Conservation (phyloP, 2,888 invertebrate species). For the Erannis defoliaria region DNA sequence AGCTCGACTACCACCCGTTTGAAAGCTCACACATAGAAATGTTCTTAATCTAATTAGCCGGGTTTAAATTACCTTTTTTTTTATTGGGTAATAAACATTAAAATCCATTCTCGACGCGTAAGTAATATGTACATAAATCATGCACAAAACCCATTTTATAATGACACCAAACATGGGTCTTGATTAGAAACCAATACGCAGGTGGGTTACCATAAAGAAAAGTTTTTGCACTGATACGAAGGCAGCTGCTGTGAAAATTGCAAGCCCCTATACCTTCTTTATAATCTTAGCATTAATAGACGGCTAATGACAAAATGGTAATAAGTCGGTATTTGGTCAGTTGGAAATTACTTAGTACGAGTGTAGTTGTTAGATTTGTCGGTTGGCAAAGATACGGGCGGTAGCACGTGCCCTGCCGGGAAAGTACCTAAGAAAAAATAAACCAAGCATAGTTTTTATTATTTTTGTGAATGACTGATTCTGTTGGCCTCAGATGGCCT, state of each 20-base stretch:
- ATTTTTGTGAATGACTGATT: too few species aligned
- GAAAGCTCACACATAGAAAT: too few species aligned
- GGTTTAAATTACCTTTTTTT: too few species aligned
- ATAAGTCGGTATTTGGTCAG: slow-evolving; percentile 74
- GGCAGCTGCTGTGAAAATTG: slow-evolving; percentile 81
- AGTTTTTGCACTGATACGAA: slow-evolving; percentile 82
- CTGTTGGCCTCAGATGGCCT: too few species aligned
- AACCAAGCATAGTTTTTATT: too few species aligned
- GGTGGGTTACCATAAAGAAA: slow-evolving; percentile 79
- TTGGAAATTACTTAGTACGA: slow-evolving; percentile 66
- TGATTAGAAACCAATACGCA: slow-evolving; percentile 64
- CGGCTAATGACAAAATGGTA: slow-evolving; percentile 84
- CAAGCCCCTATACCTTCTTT: slow-evolving; percentile 79
- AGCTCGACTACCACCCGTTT: too few species aligned
- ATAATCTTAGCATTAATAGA: slow-evolving; percentile 85
- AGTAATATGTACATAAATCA: slow-evolving; percentile 32
- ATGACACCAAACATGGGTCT: slow-evolving; percentile 29
- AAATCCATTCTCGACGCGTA: not conserved
- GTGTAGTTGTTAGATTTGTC: slow-evolving; percentile 62
- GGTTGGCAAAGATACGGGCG: slow-evolving; percentile 74
- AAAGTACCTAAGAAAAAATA: not conserved
- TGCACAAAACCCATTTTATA: slow-evolving; percentile 25
- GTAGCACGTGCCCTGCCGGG: slow-evolving; percentile 61
- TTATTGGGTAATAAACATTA: slow-evolving; percentile 4
- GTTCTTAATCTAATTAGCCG: too few species aligned